A percentile compares a stretch with the other conserved stretches of the same genome.
Conservation (phyloP, 2,888 invertebrate species). For the Lasioglossum morio region DNA sequence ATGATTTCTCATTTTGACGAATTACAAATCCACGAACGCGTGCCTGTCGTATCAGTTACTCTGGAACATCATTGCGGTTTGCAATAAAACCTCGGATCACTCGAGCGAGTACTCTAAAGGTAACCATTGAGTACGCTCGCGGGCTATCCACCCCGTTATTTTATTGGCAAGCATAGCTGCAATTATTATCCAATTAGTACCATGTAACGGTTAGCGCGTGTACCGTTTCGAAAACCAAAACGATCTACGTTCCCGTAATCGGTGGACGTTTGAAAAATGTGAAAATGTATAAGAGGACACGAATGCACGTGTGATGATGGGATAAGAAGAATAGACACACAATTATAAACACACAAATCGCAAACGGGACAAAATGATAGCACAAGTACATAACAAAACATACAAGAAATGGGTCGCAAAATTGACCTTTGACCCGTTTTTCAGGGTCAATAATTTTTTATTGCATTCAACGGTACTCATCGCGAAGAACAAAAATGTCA, state of each 20-base stretch:
- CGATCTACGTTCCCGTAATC: background rate
- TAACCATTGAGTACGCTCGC: slow-evolving; percentile 19
- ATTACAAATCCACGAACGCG: background rate
- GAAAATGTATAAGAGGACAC: background rate
- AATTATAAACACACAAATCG: too few relatives aligned
- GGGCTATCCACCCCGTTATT: slow-evolving; percentile 25
- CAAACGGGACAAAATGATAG: too few relatives aligned
- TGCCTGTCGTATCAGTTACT: background rate
- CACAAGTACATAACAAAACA: too few relatives aligned
- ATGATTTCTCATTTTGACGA: background rate
- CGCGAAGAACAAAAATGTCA: too few relatives aligned
- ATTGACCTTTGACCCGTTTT: too few relatives aligned
- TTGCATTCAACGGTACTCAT: too few relatives aligned
- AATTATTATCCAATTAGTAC: slow-evolving; percentile 60
- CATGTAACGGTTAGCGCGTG: slow-evolving; percentile 48
- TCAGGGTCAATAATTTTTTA: too few relatives aligned
- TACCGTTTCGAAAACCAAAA: slow-evolving; percentile 55
- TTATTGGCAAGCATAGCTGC: slow-evolving; percentile 28
- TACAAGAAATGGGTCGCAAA: too few relatives aligned
- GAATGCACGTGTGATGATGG: background rate
- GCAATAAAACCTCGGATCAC: slow-evolving; percentile 31
- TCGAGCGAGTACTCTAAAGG: slow-evolving; percentile 17
- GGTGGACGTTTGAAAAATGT: background rate
- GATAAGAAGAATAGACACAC: background rate
- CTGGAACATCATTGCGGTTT: slow-evolving; percentile 19